Evolutionary conservation across 2,113 vertebrate genomes (phyloP).

Genomic region (Caretta caretta): DNA sequence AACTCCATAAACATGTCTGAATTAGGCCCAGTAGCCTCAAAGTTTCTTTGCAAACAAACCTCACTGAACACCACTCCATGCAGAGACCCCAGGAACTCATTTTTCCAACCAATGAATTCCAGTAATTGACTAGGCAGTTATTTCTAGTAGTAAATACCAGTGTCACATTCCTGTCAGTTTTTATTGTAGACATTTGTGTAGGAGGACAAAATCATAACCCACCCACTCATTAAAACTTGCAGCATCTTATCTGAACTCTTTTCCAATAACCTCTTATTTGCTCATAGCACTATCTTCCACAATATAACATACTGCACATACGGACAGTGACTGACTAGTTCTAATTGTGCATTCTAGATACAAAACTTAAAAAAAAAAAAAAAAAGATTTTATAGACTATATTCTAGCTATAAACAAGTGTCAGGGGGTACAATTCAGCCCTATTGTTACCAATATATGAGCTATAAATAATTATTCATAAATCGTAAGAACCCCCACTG

Average conservation of each 20-base stretch:
- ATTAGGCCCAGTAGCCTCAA: background rate
- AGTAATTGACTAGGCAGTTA: background rate
- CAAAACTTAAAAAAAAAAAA: background rate
- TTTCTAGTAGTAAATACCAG: background rate
- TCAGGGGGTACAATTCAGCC: background rate
- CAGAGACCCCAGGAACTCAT: accelerated
- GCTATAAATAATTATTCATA: background rate
- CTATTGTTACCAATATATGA: background rate
- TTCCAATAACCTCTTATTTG: background rate
- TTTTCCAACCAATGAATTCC: background rate
- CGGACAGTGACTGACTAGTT: background rate
- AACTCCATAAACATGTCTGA: background rate
- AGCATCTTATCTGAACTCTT: background rate
- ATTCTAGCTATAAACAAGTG: background rate
- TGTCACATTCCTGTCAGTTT: background rate
- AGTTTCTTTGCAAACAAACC: accelerated
- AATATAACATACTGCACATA: background rate
- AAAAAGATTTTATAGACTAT: background rate
- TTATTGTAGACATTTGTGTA: background rate
- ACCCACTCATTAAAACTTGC: background rate
- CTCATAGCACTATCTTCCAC: background rate
- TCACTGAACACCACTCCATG: background rate
- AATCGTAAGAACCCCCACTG: background rate
- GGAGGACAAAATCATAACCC: background rate
- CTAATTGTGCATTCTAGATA: background rate